phyloP scores from a whole-genome alignment of 2,797 vertebrate genomes.

The Dicrostonyx torquatus region DNA sequence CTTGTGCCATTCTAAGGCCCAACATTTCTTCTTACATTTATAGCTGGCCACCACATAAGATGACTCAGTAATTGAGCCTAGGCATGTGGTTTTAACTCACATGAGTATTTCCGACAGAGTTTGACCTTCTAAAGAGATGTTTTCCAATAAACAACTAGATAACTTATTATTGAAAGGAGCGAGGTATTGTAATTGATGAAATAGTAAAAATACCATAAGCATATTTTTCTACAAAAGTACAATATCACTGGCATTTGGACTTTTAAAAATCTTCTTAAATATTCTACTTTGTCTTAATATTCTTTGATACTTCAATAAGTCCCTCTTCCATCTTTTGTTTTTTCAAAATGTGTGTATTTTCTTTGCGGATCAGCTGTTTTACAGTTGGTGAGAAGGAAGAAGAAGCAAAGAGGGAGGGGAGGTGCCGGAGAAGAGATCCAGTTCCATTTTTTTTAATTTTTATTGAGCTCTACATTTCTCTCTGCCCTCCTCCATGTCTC shows the following conservation, averaged over 20 bases:
- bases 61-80: neutral
- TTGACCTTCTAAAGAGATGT: neutral
- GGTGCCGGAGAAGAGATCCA: neutral
- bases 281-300: conserved; percentile 25
- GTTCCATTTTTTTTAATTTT: neutral
- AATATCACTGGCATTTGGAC: neutral
- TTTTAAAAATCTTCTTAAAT: conserved; percentile 9
- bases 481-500: too few relatives aligned
- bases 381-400: neutral
- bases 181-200: conserved; percentile 12
- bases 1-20: neutral
- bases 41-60: neutral
- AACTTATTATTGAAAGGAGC: neutral
- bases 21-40: neutral
- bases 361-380: neutral
- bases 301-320: neutral
- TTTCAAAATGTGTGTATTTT: neutral
- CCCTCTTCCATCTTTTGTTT: neutral
- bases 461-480: too few relatives aligned
- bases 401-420: neutral
- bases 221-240: conserved; percentile 51
- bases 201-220: neutral
- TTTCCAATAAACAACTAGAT: conserved; percentile 9
- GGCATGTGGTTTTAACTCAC: neutral
- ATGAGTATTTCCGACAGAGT: neutral